phyloP scores from a whole-genome alignment of 1,140 invertebrate genomes.

The Papilio aristodemus region DNA sequence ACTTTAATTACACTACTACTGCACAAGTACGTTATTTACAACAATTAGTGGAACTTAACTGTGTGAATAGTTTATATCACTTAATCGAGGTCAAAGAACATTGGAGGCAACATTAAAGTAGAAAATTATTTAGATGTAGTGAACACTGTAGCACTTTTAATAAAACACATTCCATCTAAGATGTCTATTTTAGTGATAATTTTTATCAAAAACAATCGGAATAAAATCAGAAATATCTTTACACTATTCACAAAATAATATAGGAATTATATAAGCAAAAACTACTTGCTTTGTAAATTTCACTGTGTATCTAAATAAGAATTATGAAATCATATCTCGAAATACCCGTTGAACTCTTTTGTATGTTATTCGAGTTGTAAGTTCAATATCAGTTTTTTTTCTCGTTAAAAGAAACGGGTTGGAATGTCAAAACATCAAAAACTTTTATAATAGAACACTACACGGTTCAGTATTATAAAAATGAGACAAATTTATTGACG shows the following conservation, averaged over 20 bases:
- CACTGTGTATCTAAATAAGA: neutral
- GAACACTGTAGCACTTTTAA: no score
- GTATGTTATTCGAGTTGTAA: constrained; percentile 46
- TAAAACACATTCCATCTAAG: no score
- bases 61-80: constrained; percentile 2
- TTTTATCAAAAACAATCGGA: neutral
- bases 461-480: constrained; percentile 75
- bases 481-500: constrained; percentile 79
- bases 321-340: constrained; percentile 33
- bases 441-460: constrained; percentile 63
- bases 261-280: neutral
- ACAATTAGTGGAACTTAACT: neutral
- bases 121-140: neutral
- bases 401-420: constrained; percentile 51
- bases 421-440: constrained; percentile 58
- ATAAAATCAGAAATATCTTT: neutral
- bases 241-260: neutral
- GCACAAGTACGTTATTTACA: constrained; percentile 1
- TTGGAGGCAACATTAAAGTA: neutral
- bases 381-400: constrained; percentile 45
- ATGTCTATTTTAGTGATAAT: neutral
- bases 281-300: neutral
- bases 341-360: constrained; percentile 70
- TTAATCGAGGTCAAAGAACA: constrained; percentile 7
- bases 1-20: neutral